Evolutionary conservation across 2,113 vertebrate species (phyloP), one percentile per base, ranked within the genome.

Genomic region (Mustela lutreola): DNA sequence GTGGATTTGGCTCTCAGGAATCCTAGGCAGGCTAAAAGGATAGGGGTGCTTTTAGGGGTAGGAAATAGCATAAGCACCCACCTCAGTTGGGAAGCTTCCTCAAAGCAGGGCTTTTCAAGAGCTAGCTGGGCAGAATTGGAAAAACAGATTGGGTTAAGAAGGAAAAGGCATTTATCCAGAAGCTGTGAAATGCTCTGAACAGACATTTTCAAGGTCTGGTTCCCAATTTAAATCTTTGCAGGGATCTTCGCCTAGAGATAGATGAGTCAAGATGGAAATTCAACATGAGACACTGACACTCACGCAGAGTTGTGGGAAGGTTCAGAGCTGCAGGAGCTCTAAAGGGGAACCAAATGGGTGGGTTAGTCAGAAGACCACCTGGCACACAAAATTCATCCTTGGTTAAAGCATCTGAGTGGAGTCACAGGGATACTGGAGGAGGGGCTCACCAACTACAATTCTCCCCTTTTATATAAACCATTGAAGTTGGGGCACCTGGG

Each of bases 261-360:
- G 95, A 98, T 97, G 97, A 98, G 96, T 98, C 97, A 97, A 98
- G 90, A 97, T 96, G 90, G 96, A 98, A 97, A 97, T 97, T 90
- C 93, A 97, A 86, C 85, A 90, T 94, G 92, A 97, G 73, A 96
- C 96, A 97, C 79, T 92, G 97, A 97, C 97, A 97, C 94, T 97
- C 96, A 96, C 58, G 60, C 95, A 96, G 87, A 71, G 70, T 73
- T 96, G 97, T 97, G 95, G 97, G 97, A 93, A 97, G 98, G 97
- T 97, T 97, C 93, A 89, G 96, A 95, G 87, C 87, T 94, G 87
- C 80, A 96, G 81, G 94, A 89, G 73, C 53, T 96, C 92, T 85
- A 89, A 97, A 95, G 95, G 62, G 53, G 95, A 95, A 94, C 70
- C 10, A 7, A 96, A 96, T 62, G 94, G 89, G 91, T 97, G 90